phyloP scores from a whole-genome alignment of 2,113 vertebrate species.

The Equus przewalskii region DNA sequence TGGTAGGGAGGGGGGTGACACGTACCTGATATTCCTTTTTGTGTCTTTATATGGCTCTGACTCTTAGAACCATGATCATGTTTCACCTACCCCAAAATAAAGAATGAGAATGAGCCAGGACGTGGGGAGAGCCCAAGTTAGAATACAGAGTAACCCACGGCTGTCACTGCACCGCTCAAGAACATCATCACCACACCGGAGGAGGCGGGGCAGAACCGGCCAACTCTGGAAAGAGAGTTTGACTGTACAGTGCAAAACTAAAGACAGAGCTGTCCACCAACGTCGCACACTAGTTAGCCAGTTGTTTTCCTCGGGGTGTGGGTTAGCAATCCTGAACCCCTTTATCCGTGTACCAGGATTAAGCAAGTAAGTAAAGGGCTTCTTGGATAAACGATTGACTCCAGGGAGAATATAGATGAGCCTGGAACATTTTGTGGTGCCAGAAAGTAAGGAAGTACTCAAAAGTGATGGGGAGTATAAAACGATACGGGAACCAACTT shows the following conservation, averaged over 20 bases:
- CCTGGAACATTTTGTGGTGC: background rate
- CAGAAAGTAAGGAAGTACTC: background rate
- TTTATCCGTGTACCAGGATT: background rate
- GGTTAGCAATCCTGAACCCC: background rate
- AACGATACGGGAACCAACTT: background rate
- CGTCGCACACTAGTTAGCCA: background rate
- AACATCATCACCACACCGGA: background rate
- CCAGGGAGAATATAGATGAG: background rate
- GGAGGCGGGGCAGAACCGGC: background rate
- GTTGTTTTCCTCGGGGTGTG: background rate
- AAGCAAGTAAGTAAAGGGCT: background rate
- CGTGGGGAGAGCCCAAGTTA: background rate
- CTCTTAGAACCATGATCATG: background rate
- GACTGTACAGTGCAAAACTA: background rate
- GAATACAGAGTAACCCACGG: background rate
- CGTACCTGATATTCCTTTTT: background rate
- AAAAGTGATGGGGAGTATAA: background rate
- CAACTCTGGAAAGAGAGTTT: background rate
- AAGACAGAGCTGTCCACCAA: background rate
- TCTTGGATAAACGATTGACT: background rate
- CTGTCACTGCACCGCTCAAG: background rate
- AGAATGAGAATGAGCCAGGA: background rate
- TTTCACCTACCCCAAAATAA: background rate
- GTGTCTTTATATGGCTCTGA: background rate
- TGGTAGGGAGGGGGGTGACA: background rate